phyloP scores from a whole-genome alignment of 2,888 invertebrate genomes.

The Aleiodes alternator region DNA sequence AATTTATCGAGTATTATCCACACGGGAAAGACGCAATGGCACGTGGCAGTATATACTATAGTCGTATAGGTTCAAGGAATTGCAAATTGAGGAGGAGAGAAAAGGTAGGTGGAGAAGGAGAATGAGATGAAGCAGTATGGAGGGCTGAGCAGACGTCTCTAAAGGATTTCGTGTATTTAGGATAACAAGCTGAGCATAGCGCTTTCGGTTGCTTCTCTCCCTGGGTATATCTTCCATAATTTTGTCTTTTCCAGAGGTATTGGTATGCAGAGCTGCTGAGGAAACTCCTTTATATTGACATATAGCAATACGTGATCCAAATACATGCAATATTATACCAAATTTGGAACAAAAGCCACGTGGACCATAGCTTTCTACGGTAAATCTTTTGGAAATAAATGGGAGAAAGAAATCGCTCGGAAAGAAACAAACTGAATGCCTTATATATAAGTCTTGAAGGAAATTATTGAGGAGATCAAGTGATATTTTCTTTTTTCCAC shows the following conservation, averaged over 20 bases:
- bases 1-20: constrained; percentile 75
- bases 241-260: constrained; percentile 54
- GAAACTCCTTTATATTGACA: constrained; percentile 75
- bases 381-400: constrained; percentile 69
- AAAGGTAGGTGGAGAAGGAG: constrained; percentile 21
- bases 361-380: constrained; percentile 38
- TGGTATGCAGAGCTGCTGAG: constrained; percentile 72
- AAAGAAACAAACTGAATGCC: constrained; percentile 57
- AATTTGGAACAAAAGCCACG: constrained; percentile 68
- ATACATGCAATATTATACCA: constrained; percentile 75
- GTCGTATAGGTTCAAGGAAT: constrained; percentile 32
- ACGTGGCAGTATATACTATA: constrained; percentile 46
- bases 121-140: constrained; percentile 37
- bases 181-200: constrained; percentile 71
- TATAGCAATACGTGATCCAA: constrained; percentile 75
- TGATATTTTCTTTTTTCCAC: too few species aligned
- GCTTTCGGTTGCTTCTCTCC: constrained; percentile 39
- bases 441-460: constrained; percentile 7
- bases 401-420: constrained; percentile 63
- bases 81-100: constrained; percentile 33
- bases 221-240: constrained; percentile 39
- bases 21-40: constrained; percentile 60
- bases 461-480: too few species aligned
- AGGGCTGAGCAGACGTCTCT: constrained; percentile 65
- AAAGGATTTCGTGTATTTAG: constrained; percentile 76